Base-by-base conservation (phyloP, 2,113 vertebrate genomes). In the Bufo bufo region DNA sequence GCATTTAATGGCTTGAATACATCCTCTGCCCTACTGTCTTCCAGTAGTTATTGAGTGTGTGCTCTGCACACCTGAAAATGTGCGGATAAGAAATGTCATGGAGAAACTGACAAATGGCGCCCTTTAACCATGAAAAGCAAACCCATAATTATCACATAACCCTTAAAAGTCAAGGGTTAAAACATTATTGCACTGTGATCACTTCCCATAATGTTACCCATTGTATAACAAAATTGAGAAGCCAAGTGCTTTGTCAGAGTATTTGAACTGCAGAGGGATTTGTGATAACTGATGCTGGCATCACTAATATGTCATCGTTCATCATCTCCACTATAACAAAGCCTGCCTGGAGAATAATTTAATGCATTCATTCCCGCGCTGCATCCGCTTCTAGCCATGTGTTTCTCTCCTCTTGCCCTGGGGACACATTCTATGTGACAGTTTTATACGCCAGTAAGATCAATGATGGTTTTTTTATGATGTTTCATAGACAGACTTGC, bases 381-480 rank as follows among this genome's bases (percentile, higher is more conserved):
- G 90, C 89, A 88, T 92, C 91, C 63, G 71, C 89, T 20, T 71
- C 10, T 91, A 91, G 82, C 82, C 71, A 80, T 80, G 92, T 91
- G 93, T 93, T 92, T 92, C 93, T 90, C 20, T 10, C 13, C n/a
- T 84, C 89, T 81, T 69, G 89, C 79, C 72, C 4, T 85, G 91
- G 90, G 91, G 93, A 87, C 69, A 90, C 92, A 93, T 91, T 92
- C 88, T 71, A 89, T 87, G 88, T 91, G 91, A 91, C 90, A 92
- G 89, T 91, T 93, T 94, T 92, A 93, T 91, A 90, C 89, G 74
- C 74, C 85, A 89, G 50, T 80, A 33, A 84, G 91, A 92, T 93
- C 92, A 89, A n/a, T 91, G 88, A 90, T 91, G 90, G 94, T 94
- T 91, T 82, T 94, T 91, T 94, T 89, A 91, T 49, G 59, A 88